Evolutionary conservation across 2,113 vertebrate species (phyloP), one percentile per base, ranked within the genome.

Genomic region (Miniopterus natalensis): DNA sequence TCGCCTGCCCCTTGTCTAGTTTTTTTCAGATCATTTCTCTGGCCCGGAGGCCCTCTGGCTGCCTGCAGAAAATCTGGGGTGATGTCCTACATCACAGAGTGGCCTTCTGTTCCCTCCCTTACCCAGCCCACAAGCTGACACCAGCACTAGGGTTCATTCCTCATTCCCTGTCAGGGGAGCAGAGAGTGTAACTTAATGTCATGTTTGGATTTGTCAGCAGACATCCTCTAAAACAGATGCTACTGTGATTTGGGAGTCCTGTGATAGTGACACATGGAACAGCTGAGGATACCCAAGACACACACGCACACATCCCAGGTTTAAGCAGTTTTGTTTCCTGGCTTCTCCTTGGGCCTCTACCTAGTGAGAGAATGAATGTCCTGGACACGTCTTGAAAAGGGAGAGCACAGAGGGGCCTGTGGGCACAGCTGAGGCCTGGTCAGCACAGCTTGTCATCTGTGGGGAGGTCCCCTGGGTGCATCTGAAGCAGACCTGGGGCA

Each of bases 211-310:
- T 83, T 68, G 84, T 85, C 85, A 84, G 57, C 55, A 55, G 71
- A 49, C 25, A 12, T 20, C 71, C 47, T 59, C 75, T 47, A 57
- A 84, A 88, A 92, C 65, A 94, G 94, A 68, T 45, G 91, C 63
- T 75, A 0, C 78, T 95, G 0, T 75, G 87, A 68, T 75, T 61
- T 79, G 83, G 57, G 53, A 75, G 59, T 77, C 88, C 84, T 4
- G 1, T 92, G 78, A 73, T 36, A 63, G 66, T 88, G 85, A 84
- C 68, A 51, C 11, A 31, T 17, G 29, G 49, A 61, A 29, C 40
- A 42, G 27, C 80, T 42, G 73, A 47, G 65, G 85, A 88, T 31
- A 20, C 27, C 27, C 47, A 8, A 71, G 31, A 9, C 40, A 9
- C 18, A 53, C 49, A 5, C 9, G 45, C 40, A n/a, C 13, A 20